A percentile compares a stretch with the other conserved stretches of the same genome.
phyloP scores from a whole-genome alignment of 1,140 invertebrate species.

The Ganaspis sp. region DNA sequence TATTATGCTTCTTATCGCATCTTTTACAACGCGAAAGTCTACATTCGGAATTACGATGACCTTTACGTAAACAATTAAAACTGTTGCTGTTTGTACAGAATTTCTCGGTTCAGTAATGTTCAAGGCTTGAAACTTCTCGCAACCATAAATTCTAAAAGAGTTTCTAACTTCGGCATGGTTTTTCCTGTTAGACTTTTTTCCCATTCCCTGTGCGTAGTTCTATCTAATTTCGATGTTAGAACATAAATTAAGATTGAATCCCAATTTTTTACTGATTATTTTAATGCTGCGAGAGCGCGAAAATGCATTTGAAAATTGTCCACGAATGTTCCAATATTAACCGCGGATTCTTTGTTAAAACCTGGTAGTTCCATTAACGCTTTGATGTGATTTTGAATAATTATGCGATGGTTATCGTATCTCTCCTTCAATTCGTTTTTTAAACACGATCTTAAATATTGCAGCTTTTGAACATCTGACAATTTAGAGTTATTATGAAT shows the following conservation, averaged over 20 bases:
- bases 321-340: conserved; percentile 40
- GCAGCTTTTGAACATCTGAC: conserved; percentile 44
- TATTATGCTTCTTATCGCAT: background rate
- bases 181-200: conserved; percentile 39
- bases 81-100: background rate
- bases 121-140: background rate
- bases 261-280: conserved; percentile 45
- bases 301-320: conserved; percentile 48
- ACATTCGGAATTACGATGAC: background rate
- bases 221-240: conserved; percentile 56
- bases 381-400: too few species aligned
- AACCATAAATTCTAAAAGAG: conserved; percentile 8
- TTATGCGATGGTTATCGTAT: conserved; percentile 57
- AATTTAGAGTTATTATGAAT: conserved; percentile 8
- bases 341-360: conserved; percentile 45
- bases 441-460: too few species aligned
- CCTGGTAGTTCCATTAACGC: too few species aligned
- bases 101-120: background rate
- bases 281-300: conserved; percentile 43
- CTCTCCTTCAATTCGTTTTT: conserved; percentile 48
- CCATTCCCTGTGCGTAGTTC: conserved; percentile 47
- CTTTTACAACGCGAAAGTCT: background rate
- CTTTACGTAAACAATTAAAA: background rate
- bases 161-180: conserved; percentile 51
- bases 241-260: too few species aligned